Evolutionary conservation across 2,113 vertebrate genomes (phyloP).

Genomic region (Syngnathus scovelli): DNA sequence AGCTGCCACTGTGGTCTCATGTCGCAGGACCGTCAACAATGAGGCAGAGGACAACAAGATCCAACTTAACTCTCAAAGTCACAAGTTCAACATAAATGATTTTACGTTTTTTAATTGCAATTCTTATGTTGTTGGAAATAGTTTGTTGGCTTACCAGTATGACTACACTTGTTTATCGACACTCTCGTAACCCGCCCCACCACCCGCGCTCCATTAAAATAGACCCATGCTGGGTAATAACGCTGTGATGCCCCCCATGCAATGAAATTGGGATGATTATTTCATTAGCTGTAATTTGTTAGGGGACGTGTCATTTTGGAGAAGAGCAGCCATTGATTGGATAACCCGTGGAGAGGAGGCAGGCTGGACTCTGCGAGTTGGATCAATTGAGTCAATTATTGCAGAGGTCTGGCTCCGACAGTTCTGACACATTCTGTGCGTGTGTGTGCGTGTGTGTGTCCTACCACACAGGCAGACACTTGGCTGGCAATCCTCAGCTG

Average conservation of each 20-base stretch:
- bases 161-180: conserved; percentile 31
- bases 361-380: conserved; percentile 39
- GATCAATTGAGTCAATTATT: conserved; percentile 61
- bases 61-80: not conserved
- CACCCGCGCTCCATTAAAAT: conserved; percentile 14
- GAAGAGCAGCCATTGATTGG: conserved; percentile 47
- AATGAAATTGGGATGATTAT: conserved; percentile 75
- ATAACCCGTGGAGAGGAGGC: conserved; percentile 39
- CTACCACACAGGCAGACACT: conserved; percentile 32
- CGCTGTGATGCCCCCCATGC: conserved; percentile 39
- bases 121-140: conserved; percentile 27
- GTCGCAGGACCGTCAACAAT: conserved; percentile 42
- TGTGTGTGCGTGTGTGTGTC: conserved; percentile 13
- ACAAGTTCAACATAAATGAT: not conserved
- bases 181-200: conserved; percentile 15
- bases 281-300: conserved; percentile 77
- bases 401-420: conserved; percentile 38
- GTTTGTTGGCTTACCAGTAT: conserved; percentile 20
- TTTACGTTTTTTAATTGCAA: not conserved
- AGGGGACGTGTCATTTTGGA: conserved; percentile 70
- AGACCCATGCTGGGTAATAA: conserved; percentile 60
- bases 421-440: conserved; percentile 8
- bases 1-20: conserved; percentile 51
- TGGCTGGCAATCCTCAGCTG: conserved; percentile 47
- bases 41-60: too few relatives aligned